Conservation (phyloP, 2,113 vertebrate genomes). For the Rafetus swinhoei region DNA sequence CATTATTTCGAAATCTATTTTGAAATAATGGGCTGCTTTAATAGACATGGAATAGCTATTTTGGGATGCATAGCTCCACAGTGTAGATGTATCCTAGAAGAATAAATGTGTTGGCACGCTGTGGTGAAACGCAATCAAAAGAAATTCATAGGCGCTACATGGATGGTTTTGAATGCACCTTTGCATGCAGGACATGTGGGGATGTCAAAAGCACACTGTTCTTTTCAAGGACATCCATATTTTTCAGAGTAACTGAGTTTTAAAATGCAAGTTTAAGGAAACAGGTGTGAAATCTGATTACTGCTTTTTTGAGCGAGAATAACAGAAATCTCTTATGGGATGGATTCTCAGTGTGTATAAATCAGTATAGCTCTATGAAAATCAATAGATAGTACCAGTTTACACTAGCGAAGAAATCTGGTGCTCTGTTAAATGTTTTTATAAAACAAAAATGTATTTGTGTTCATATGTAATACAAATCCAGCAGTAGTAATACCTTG, state of each 20-base stretch:
- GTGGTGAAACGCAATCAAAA: neutral
- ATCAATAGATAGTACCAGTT: neutral
- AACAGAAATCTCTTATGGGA: neutral
- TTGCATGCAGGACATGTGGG: fast-evolving
- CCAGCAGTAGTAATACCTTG: neutral
- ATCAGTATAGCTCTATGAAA: fast-evolving
- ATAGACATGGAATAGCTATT: too few species aligned
- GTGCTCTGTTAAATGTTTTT: fast-evolving
- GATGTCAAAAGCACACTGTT: neutral
- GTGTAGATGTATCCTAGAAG: neutral
- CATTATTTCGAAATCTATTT: too few species aligned
- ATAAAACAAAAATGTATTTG: neutral
- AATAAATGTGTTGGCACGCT: neutral
- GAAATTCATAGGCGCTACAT: fast-evolving
- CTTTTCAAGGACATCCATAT: fast-evolving
- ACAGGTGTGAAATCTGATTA: neutral
- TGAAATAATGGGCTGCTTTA: too few species aligned
- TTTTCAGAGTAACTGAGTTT: neutral
- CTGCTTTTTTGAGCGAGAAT: neutral
- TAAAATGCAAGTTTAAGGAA: neutral
- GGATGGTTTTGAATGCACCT: neutral
- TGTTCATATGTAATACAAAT: neutral
- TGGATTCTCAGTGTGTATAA: neutral
- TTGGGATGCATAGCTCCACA: too few species aligned
- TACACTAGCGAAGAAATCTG: fast-evolving